Conservation (phyloP, 23 tunicate genomes). For the Trididemnum miniatum region DNA sequence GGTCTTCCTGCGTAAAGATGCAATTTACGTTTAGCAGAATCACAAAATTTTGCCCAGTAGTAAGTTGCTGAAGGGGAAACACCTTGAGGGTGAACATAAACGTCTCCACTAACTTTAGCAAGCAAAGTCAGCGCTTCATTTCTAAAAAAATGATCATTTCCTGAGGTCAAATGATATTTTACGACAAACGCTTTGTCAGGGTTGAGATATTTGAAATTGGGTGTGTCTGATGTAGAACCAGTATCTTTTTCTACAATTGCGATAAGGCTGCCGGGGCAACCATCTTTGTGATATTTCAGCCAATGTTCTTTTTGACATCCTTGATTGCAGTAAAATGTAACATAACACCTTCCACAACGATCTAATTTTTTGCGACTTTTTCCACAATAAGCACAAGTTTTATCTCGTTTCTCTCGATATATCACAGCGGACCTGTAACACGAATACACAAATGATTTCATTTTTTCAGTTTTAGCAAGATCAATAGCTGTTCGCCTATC, state of each 20-base stretch:
- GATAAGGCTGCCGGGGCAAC: conserved; percentile 12
- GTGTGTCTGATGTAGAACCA: not conserved
- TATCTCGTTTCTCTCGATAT: conserved; percentile 11
- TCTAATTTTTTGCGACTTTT: not conserved
- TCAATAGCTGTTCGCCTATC: conserved; percentile 28
- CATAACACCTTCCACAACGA: conserved; percentile 41
- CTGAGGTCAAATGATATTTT: not conserved
- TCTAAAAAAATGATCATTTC: not conserved
- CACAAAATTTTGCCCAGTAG: conserved; percentile 10
- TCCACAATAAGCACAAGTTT: conserved; percentile 21
- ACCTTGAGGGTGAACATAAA: not conserved
- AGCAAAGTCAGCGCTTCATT: not conserved
- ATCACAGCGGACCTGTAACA: conserved; percentile 7
- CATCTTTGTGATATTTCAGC: not conserved
- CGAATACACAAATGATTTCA: conserved; percentile 9
- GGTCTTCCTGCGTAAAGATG: not conserved
- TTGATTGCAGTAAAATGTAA: conserved; percentile 17
- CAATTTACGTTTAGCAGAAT: not conserved
- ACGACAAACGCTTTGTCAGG: conserved; percentile 10
- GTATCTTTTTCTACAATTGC: not conserved
- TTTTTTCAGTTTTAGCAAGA: conserved; percentile 27
- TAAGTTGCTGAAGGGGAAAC: not conserved
- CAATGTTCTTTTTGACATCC: conserved; percentile 27
- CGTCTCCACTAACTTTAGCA: not conserved
- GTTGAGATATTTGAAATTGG: not conserved